These are phyloP conservation scores for Nestor notabilis DNA, from an alignment of 2,113 vertebrate species.

Conservation along the genomic window DNA sequence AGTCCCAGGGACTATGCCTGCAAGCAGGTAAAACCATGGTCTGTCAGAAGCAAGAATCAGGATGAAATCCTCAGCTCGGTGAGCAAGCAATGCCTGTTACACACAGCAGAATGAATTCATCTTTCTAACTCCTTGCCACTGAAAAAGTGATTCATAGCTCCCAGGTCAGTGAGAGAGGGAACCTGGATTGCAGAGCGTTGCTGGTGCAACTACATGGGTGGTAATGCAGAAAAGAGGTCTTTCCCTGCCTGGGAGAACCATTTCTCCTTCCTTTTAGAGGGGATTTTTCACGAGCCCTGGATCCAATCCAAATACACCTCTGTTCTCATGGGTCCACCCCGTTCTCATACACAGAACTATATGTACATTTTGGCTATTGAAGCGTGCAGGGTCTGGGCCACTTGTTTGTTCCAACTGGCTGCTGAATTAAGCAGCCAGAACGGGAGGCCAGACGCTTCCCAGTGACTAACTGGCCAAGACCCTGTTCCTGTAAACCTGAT, in stretches of 20 bases:
- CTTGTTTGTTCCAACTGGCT: background rate
- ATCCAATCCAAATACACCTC: background rate
- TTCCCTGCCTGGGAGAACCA: background rate
- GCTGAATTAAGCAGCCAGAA: background rate
- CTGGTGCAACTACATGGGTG: background rate
- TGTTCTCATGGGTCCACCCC: background rate
- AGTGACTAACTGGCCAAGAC: background rate
- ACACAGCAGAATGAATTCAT: background rate
- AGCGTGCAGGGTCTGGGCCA: background rate
- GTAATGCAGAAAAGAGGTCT: background rate
- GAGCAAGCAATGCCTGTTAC: background rate
- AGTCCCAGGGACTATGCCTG: background rate
- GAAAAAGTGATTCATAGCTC: background rate
- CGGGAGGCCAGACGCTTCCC: background rate
- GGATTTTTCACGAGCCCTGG: background rate
- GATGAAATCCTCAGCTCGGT: background rate
- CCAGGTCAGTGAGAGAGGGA: background rate
- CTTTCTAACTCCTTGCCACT: background rate
- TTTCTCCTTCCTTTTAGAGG: background rate
- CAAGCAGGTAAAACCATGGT: background rate
- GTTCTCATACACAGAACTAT: background rate
- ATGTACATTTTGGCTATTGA: background rate
- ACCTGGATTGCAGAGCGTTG: background rate
- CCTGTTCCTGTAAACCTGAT: background rate
- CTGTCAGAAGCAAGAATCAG: background rate